Base-by-base conservation (phyloP, 2,888 invertebrate species). In the Labia minor region DNA sequence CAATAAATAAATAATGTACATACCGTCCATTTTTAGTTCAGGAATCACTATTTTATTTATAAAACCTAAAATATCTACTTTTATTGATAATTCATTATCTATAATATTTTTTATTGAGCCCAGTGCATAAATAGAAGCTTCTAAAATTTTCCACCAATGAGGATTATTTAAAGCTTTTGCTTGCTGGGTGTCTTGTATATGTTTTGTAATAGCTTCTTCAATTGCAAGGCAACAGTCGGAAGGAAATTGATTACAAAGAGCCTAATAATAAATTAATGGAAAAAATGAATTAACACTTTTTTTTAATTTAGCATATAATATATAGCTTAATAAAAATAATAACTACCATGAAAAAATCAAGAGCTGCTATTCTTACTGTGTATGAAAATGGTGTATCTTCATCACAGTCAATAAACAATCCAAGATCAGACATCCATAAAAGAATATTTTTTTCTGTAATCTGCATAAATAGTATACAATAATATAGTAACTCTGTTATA, bases 361-460 rank as follows among this genome's bases (percentile, higher is more conserved):
- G 83, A 1, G 86, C 86, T 0, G 86, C 85, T 69, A 86, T 81
- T 67, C 87, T 79, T 62, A 87, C 85, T 18, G 85, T 85, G 70
- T 85, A 82, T 19, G 83, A 82, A 68, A 81, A 83, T 0, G 82
- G 82, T 61, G 81, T 81, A 69, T 85, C 83, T 73, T 86, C 85
- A 72, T 87, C 87, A 73, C 87, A 86, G 71, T 86, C 86, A 4
- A 87, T 83, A 77, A 85, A 87, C 72, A 83, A 83, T 73, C 85
- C 85, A 0, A 85, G 83, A 77, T 84, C 84, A 19, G 78, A 79
- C 61, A 80, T 80, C 87, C 87, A 88, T 49, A 80, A 74, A 69
- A 82, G 80, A 61, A 83, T 81, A 78, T 87, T 86, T 69, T 86
- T 86, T 70, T 86, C 83, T 0, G 86, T 85, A 67, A 88, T 85